Conservation (phyloP, 2,888 invertebrate species). For the Cantharis nigra region DNA sequence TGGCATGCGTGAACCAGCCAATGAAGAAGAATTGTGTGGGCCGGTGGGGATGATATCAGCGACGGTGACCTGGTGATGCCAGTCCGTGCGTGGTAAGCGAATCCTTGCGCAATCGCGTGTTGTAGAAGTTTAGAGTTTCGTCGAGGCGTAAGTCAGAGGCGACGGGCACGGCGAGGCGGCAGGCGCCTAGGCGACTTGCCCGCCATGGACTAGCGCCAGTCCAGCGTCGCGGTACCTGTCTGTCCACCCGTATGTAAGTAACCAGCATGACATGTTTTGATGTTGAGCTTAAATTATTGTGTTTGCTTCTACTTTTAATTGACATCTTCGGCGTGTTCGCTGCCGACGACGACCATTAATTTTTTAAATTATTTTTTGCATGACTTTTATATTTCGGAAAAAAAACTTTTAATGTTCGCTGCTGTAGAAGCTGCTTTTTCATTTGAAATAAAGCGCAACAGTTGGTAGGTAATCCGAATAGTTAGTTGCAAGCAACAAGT, state of each 20-base stretch:
- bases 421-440: background rate
- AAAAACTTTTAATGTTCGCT: background rate
- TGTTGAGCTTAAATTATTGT: slow-evolving; percentile 1
- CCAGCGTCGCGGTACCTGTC: slow-evolving; percentile 50
- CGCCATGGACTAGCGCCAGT: slow-evolving; percentile 49
- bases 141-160: slow-evolving; percentile 50
- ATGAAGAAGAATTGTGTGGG: slow-evolving; percentile 45
- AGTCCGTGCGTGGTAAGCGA: slow-evolving; percentile 48
- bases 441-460: slow-evolving; percentile 2
- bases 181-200: slow-evolving; percentile 50
- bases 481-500: slow-evolving; percentile 9
- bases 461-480: background rate
- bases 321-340: background rate
- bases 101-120: slow-evolving; percentile 50
- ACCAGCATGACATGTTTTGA: slow-evolving; percentile 24
- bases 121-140: slow-evolving; percentile 27
- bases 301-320: background rate
- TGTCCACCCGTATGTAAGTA: slow-evolving; percentile 49
- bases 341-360: background rate
- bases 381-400: background rate
- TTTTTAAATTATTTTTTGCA: background rate
- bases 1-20: slow-evolving; percentile 50
- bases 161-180: slow-evolving; percentile 55
- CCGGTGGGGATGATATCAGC: slow-evolving; percentile 50
- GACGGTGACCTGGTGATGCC: slow-evolving; percentile 44